These are phyloP conservation scores for Orestias chungarensis DNA, from an alignment of 2,797 vertebrate genomes.

Conservation along the genomic window DNA sequence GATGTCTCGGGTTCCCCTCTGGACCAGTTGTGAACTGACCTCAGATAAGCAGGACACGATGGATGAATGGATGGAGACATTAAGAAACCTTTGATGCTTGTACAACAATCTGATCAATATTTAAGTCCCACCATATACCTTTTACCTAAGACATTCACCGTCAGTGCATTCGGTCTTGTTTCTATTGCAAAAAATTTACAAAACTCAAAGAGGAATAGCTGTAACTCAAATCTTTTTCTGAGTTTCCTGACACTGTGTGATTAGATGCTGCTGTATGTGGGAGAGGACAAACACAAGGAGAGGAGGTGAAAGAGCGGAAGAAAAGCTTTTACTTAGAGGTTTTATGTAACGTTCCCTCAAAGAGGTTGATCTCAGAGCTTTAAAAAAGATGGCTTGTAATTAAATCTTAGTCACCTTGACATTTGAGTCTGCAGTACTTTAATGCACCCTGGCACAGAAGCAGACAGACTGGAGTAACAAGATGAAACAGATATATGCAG, in stretches of 20 bases:
- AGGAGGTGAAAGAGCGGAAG: neutral
- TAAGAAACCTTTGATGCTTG: too few relatives aligned
- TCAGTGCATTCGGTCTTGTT: neutral
- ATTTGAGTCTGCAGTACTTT: conserved; percentile 32
- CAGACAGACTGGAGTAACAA: conserved; percentile 12
- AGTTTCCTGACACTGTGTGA: conserved; percentile 10
- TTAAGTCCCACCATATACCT: neutral
- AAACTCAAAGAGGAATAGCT: too few relatives aligned
- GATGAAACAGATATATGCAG: conserved; percentile 6
- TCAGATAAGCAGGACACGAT: too few relatives aligned
- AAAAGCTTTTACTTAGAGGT: conserved; percentile 14
- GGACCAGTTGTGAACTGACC: too few relatives aligned
- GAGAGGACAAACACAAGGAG: neutral
- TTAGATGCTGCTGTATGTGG: neutral
- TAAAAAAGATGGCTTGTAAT: conserved; percentile 29
- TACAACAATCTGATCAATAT: neutral
- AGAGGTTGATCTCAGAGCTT: conserved; percentile 6
- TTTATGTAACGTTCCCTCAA: conserved; percentile 13
- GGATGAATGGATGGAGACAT: too few relatives aligned
- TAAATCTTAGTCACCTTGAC: conserved; percentile 36
- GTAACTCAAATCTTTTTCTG: conserved; percentile 25
- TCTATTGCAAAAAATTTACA: too few relatives aligned
- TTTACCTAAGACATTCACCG: neutral
- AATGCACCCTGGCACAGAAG: neutral
- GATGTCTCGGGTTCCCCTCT: too few relatives aligned